Base-by-base conservation (phyloP, 2,797 vertebrate genomes). In the Oreochromis grahami region DNA sequence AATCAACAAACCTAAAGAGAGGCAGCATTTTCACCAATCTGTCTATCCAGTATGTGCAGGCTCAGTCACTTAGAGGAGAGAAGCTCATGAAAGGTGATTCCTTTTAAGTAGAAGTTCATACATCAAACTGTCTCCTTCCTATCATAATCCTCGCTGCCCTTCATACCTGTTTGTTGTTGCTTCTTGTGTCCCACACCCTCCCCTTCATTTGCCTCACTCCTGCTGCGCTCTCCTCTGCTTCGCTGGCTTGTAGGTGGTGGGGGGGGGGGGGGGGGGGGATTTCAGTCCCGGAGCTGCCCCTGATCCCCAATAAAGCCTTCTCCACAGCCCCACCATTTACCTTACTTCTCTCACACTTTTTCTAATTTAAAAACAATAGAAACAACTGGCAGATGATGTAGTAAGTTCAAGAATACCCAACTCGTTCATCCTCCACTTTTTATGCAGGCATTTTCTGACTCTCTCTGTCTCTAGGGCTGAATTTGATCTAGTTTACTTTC, bases 401-500 rank as follows among this genome's bases (percentile, higher is more conserved):
- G 24, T 34, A 41, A 70, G 1, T 63, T 86, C 6, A 63, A 8
- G 29, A 76, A 65, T 43, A 50, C 13, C 86, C 8, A 36, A 38
- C 38, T 19, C 8, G 41, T 76, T 83, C 48, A 88, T 74, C 52
- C 63, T 50, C 34, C 41, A 24, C 12, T 43, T 32, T 48, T 29
- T 7, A 48, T 19, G 14, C 41, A 72, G 68, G 3, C 43, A 70
- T 77, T 85, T 24, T 26, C 11, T 6, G 7, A 52, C 76, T 19
- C 76, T 65, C 8, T 8, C 19, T 48, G n/a, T 60, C 81, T 85
- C 34, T 81, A 5, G 65, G 81, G 78, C 78, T 87, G 77, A 80
- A 82, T 87, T 56, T 90, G 87, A 91, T 86, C 90, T 60, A 83
- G 85, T 93, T 92, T 79, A 80, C 74, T 83, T 70, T 48, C 81